Percentiles rank a stretch among this genome's conserved stretches.
phyloP scores from a whole-genome alignment of 2,888 invertebrate species.

The Drosophila tripunctata region DNA sequence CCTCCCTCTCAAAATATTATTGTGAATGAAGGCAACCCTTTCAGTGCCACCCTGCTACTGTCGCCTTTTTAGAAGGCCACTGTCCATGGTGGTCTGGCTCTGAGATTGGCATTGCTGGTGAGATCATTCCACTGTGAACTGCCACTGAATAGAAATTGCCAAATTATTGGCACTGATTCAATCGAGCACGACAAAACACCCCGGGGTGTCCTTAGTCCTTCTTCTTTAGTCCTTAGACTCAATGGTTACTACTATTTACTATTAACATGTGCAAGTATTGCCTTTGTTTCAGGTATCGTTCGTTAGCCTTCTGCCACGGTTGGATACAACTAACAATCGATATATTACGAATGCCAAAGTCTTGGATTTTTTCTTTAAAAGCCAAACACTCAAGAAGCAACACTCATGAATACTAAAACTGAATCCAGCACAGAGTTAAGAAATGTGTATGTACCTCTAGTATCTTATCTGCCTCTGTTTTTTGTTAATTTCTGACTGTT shows the following conservation, averaged over 20 bases:
- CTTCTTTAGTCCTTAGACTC: neutral
- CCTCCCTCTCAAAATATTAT: neutral
- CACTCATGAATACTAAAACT: neutral
- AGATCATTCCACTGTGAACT: conserved; percentile 61
- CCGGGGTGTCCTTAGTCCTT: conserved; percentile 23
- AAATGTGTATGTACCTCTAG: too few species aligned
- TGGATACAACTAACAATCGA: conserved; percentile 2
- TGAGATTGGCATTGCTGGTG: conserved; percentile 46
- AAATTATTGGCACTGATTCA: conserved; percentile 78
- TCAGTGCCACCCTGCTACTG: neutral
- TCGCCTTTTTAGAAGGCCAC: neutral
- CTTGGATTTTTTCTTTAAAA: neutral
- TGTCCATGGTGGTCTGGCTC: conserved; percentile 17
- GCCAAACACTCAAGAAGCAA: neutral
- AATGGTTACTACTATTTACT: neutral
- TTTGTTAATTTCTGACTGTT: neutral
- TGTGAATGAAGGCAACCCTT: conserved; percentile 21
- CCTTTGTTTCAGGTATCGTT: conserved; percentile 13
- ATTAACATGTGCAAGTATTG: conserved; percentile 2
- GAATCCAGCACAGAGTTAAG: neutral
- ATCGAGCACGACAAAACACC: conserved; percentile 53
- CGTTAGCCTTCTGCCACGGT: neutral
- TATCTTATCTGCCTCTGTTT: too few species aligned
- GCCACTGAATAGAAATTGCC: conserved; percentile 75
- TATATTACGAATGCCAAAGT: neutral